Base-by-base conservation (phyloP, 2,888 invertebrate species). In the Rhagonycha lutea region DNA sequence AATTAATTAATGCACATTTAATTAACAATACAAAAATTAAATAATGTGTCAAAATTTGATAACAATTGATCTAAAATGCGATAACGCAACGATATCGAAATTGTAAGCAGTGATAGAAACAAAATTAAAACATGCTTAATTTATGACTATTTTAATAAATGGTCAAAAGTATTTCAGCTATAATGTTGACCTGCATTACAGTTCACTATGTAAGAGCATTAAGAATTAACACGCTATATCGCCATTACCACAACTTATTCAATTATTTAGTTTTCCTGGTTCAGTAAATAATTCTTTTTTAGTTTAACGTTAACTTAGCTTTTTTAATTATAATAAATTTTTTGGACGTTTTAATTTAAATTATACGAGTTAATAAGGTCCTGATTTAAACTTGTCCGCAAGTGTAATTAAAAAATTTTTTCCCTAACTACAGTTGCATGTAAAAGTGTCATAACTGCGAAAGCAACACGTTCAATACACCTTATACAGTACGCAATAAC, bases 191-290 rank as follows among this genome's bases (percentile, higher is more conserved):
- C 63, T 65, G 63, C 26, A 65, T 47, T 47, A 47, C 7, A 47
- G 47, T 47, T 47, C 47, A 47, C n/a, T 47, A 26, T 24, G 12
- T 24, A 26, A 65, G 23, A 65, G 63, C 8, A 47, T 65, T 65
- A 26, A n/a, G 26, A 65, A 26, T 65, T 23, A 65, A 65, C 63
- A 65, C 63, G 63, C 63, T 18, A 65, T 24, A 18, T 65, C 18
- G 24, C n/a, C 63, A 65, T 65, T 65, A 65, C 24, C 63, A 18
- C 63, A 65, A 65, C 63, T 65, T 65, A 65, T 65, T 65, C 63
- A 65, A 65, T 62, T 62, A 62, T 62, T 23, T 23, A 62, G 23
- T 65, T 65, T 65, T 65, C 26, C 47, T 47, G 47, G 47, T 47
- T 47, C 47, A 47, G 47, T 47, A 47, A 47, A 47, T 47, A 47